Evolutionary conservation across 2,113 vertebrate genomes (phyloP), one percentile per base, ranked within the genome.

Genomic region (Proterorhinus semilunaris): DNA sequence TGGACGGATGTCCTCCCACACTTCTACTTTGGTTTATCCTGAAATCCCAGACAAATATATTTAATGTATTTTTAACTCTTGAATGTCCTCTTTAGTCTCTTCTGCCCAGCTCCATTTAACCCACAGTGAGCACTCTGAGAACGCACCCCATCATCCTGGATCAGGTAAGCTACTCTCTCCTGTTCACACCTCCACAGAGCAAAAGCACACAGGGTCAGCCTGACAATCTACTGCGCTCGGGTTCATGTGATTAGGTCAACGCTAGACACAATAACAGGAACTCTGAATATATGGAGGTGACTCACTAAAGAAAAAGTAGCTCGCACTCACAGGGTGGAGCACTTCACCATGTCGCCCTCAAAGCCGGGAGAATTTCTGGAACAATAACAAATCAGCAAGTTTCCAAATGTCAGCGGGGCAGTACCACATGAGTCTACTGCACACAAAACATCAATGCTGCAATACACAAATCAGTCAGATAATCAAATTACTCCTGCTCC

Each of bases 201-300:
- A 54, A 57, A 53, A 36, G 52, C 42, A 55, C 44, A 50, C 13
- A 62, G 43, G 45, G 8, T 59, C 9, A 65, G 12, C 62, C 6
- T 9, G 71, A 48, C 63, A 0, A 58, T 76, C 80, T 82, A 79
- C 86, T 85, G 74, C 4, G 10, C 68, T 50, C 49, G 59, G 9
- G 65, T 59, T 0, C 0, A 51, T 5, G 17, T 36, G 44, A 80
- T 79, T n/a, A 75, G 65, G 71, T 67, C 27, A 61, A n/a, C 47
- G 44, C 16, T 0, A 57, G 66, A 68, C 62, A 85, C 80, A 81
- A 81, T 68, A 9, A 77, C 78, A 80, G 81, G 81, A 83, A 76
- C 55, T 69, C 63, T 16, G 65, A 57, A 72, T 62, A 48, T 62
- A 59, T 10, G 5, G 15, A 3, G 21, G 13, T 78, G 76, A 78